Base-by-base conservation (phyloP, 2,797 vertebrate genomes). In the Gymnothorax reevesii region DNA sequence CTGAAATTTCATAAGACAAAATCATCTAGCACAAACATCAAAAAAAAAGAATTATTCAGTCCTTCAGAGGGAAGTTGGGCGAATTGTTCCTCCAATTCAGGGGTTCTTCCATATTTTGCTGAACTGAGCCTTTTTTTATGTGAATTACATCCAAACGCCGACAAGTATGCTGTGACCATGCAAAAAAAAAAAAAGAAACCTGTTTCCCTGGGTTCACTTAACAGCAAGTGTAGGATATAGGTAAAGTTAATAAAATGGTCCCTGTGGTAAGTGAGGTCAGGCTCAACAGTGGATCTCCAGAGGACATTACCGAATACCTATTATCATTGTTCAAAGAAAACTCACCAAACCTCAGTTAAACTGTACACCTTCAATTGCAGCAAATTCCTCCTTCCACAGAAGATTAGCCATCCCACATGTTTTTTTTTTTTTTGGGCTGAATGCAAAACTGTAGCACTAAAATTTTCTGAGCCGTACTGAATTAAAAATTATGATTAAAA, bases 371-470 rank as follows among this genome's bases (percentile, higher is more conserved):
- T 85, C 12, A 17, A 84, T 85, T 82, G 75, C 57, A 79, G 79
- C 83, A 60, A 87, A 87, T 57, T 54, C 62, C 59, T 83, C 83
- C 62, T 79, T 87, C 52, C 64, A 87, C 73, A 60, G n/a, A 88
- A 86, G 86, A 88, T 88, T 69, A 85, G 52, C 77, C 83, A 83
- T 64, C 49, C 20, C 69, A 87, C 80, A 57, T 86, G 89, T 2
- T 90, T 89, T 87, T 86, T 73, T 85, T 2, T 90, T 89, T 87
- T 86, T 73, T 85, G 87, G 77, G 87, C 33, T 80, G 87, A 89
- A 90, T 85, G 85, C 33, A 88, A 71, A 86, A 84, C 84, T 80
- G n/a, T 7, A 55, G 85, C 85, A 87, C 86, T 89, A 84, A 77
- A 86, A 87, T 84, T 83, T 85, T 83, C 55, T 64, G n/a, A 57